Conservation (phyloP, 2,888 invertebrate genomes). For the Formica aserva region DNA sequence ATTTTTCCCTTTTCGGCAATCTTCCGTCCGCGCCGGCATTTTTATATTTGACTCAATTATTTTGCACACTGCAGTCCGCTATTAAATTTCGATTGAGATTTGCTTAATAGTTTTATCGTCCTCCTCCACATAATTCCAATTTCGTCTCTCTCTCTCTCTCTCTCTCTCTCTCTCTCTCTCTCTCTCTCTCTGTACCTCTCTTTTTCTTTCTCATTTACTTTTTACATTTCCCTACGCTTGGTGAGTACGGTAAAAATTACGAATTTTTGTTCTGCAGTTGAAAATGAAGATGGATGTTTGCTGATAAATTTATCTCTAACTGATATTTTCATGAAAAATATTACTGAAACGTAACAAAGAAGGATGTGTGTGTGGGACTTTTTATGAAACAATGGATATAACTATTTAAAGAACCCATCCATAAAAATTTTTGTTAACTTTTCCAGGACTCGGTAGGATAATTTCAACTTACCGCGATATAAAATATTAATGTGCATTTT, state of each 20-base stretch:
- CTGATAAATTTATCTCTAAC: conserved; percentile 51
- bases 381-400: conserved; percentile 25
- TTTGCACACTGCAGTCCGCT: conserved; percentile 34
- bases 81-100: conserved; percentile 54
- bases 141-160: conserved; percentile 4
- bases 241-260: conserved; percentile 31
- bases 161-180: conserved; percentile 2
- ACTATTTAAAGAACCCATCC: conserved; percentile 15
- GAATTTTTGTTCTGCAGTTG: conserved; percentile 27
- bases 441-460: background rate
- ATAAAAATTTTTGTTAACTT: conserved; percentile 36
- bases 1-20: conserved; percentile 59
- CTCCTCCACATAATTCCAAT: conserved; percentile 37
- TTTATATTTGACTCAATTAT: conserved; percentile 54
- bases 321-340: conserved; percentile 53
- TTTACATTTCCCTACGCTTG: conserved; percentile 28
- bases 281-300: conserved; percentile 42
- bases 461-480: conserved; percentile 15
- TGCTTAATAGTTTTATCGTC: conserved; percentile 52
- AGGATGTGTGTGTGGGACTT: conserved; percentile 10
- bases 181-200: background rate
- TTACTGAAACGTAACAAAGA: conserved; percentile 59
- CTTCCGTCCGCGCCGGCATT: conserved; percentile 34
- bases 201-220: conserved; percentile 27
- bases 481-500: conserved; percentile 22